Base-by-base conservation (phyloP, 2,888 invertebrate genomes). In the Spisula subtruncata region DNA sequence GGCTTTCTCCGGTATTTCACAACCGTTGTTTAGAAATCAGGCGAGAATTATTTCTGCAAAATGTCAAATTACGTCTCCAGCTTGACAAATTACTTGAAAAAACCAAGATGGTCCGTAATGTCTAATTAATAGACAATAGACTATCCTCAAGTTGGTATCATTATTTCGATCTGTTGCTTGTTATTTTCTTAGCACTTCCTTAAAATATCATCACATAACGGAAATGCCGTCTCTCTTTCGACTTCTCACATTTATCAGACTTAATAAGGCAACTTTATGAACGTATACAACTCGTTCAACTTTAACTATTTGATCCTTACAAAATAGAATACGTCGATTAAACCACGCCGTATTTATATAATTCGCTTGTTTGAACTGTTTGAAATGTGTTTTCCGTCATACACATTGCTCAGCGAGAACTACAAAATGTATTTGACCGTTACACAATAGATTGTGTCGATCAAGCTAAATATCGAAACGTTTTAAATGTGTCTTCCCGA, bases 121-220 rank as follows among this genome's bases (percentile, higher is more conserved):
- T 12, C 25, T 66, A 25, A 66, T 66, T 66, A 66, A 25, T 66
- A 66, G 60, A 66, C 60, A 66, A n/a, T 25, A 66, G 25, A 66
- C 12, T n/a, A 66, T 66, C 25, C 60, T n/a, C 60, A 66, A 66
- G 25, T 25, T 25, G 25, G 60, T 66, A 25, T 66, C 60, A 66
- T 66, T 66, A 66, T 25, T 66, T n/a, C 60, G 25, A 25, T 12
- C 25, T 66, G 60, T 25, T 25, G 20, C 25, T 66, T 25, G 6
- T 66, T 66, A 66, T 66, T 66, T n/a, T 66, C 60, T 66, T n/a
- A 25, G n/a, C 25, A n/a, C n/a, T 66, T 66, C 60, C 60, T n/a
- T 5, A 12, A 25, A 66, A 25, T 5, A 56, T 5, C 20, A 20
- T n/a, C 56, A 56, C 56, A 56, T 6, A 56, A 20, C 56, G 56